These are phyloP conservation scores for Menura novaehollandiae DNA, from an alignment of 2,113 vertebrate species.

Conservation along the genomic window DNA sequence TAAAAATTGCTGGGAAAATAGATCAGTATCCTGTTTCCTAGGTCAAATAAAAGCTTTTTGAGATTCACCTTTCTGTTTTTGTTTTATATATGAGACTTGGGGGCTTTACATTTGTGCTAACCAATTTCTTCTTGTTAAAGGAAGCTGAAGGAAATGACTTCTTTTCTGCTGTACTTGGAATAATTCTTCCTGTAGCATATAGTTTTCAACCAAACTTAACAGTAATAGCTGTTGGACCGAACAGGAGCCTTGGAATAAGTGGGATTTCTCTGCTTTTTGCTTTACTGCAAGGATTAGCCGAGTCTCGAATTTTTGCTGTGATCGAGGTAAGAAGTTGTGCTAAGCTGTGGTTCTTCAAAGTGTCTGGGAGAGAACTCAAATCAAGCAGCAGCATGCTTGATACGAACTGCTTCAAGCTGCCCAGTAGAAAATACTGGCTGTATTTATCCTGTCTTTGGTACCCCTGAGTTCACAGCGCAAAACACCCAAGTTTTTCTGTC, in stretches of 20 bases:
- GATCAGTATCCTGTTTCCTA: background rate
- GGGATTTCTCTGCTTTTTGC: constrained; percentile 78
- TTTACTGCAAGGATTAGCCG: constrained; percentile 78
- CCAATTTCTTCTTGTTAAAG: constrained; percentile 42
- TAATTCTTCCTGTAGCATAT: constrained; percentile 88
- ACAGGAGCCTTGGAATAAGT: constrained; percentile 47
- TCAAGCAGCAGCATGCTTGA: background rate
- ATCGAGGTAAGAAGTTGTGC: constrained; percentile 75
- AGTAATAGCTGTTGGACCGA: constrained; percentile 70
- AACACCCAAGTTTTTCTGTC: background rate
- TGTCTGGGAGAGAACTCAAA: background rate
- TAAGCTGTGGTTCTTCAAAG: accelerated
- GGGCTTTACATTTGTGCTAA: background rate
- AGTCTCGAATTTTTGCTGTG: constrained; percentile 78
- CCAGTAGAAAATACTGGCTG: background rate
- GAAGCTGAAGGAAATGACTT: constrained; percentile 71
- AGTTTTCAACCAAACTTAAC: constrained; percentile 82
- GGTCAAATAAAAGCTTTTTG: background rate
- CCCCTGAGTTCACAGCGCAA: background rate
- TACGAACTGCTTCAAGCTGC: background rate
- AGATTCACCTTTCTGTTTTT: background rate
- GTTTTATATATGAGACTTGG: background rate
- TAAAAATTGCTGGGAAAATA: background rate
- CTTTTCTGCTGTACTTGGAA: constrained; percentile 71
- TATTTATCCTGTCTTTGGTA: background rate